A percentile compares a stretch with the other conserved stretches of the same genome.
These are phyloP conservation scores for Hirtodrosophila alboralis DNA, from an alignment of 2,888 invertebrate genomes.

Conservation along the genomic window DNA sequence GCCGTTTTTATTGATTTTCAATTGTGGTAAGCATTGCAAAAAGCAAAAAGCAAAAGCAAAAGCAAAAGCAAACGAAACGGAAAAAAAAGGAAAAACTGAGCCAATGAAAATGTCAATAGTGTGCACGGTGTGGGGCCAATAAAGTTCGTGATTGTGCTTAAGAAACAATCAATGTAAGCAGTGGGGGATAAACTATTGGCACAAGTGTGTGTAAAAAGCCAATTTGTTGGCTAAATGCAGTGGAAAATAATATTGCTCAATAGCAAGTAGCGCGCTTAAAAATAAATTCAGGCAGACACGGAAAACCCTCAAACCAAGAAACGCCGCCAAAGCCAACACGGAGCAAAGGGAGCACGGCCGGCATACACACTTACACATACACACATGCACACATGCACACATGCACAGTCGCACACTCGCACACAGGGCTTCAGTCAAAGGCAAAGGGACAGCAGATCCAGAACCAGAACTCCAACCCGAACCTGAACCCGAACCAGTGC, in stretches of 20 bases:
- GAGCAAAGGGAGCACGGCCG: constrained; percentile 61
- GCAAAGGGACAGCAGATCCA: constrained; percentile 6
- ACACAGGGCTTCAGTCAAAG: constrained; percentile 25
- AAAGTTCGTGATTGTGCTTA: not conserved
- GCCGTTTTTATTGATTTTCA: constrained; percentile 74
- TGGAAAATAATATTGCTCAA: constrained; percentile 27
- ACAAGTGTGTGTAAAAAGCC: constrained; percentile 10
- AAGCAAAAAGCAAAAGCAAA: constrained; percentile 10
- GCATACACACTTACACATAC: constrained; percentile 65
- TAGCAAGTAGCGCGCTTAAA: constrained; percentile 67
- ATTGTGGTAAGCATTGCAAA: constrained; percentile 71
- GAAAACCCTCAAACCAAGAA: constrained; percentile 73
- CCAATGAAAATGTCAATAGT: constrained; percentile 60
- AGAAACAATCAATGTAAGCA: constrained; percentile 1
- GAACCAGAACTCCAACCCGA: constrained; percentile 1
- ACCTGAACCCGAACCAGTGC: constrained; percentile 1
- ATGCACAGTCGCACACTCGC: constrained; percentile 22
- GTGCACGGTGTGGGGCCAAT: constrained; percentile 24
- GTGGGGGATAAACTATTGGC: constrained; percentile 2
- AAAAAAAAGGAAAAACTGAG: constrained; percentile 36
- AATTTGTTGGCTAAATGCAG: constrained; percentile 2
- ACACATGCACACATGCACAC: constrained; percentile 6
- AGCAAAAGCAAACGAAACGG: constrained; percentile 16
- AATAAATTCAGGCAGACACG: constrained; percentile 75
- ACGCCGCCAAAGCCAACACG: constrained; percentile 50